Conservation (phyloP, 2,888 invertebrate species). For the Dasypolia templi region DNA sequence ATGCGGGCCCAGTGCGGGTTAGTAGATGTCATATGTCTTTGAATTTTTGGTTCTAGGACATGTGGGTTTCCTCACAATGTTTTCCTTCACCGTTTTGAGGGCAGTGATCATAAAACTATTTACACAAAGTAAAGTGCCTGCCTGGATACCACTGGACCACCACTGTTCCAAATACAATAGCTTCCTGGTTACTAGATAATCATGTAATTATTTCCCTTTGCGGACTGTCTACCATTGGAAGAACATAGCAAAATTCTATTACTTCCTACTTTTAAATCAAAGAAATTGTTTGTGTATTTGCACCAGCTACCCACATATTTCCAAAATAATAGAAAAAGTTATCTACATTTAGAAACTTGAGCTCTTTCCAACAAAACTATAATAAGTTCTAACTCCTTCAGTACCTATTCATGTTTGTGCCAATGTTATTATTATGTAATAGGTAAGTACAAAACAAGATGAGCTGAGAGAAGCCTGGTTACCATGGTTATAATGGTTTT, state of each 20-base stretch:
- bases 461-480: not conserved
- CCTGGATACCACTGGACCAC: too few relatives aligned
- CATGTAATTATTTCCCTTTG: not conserved
- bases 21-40: too few relatives aligned
- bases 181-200: not conserved
- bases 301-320: conserved; percentile 21
- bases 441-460: conserved; percentile 50
- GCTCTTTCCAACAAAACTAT: conserved; percentile 25
- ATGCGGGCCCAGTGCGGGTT: too few relatives aligned
- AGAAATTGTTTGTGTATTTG: not conserved
- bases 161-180: too few relatives aligned
- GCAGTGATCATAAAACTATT: too few relatives aligned
- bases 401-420: conserved; percentile 43
- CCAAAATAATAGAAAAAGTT: conserved; percentile 11
- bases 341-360: conserved; percentile 36
- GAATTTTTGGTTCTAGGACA: too few relatives aligned
- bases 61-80: too few relatives aligned
- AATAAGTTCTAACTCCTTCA: conserved; percentile 26
- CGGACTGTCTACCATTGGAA: not conserved
- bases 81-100: too few relatives aligned
- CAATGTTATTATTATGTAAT: conserved; percentile 44
- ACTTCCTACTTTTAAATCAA: not conserved
- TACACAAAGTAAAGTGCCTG: too few relatives aligned
- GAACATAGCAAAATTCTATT: not conserved
- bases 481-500: conserved; percentile 38